phyloP scores from a whole-genome alignment of 92 coral and sea anemone species.

The Epizoanthus fatuus region DNA sequence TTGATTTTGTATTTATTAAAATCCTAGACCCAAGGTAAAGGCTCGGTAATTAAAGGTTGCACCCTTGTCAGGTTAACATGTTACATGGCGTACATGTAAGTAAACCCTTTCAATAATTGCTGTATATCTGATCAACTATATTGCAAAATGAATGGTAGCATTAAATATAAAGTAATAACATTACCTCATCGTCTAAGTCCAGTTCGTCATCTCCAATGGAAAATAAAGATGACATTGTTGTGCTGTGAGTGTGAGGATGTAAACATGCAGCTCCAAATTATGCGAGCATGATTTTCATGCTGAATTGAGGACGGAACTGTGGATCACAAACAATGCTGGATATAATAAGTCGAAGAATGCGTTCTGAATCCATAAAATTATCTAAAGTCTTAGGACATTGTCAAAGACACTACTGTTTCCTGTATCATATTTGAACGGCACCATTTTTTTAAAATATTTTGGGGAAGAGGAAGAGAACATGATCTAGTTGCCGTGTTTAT shows the following conservation, averaged over 20 bases:
- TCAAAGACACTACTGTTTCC: no score
- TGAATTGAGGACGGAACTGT: background rate
- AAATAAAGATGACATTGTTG: conserved; percentile 77
- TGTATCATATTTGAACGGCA: no score
- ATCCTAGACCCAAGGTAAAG: background rate
- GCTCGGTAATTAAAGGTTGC: no score
- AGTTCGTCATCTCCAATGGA: conserved; percentile 92
- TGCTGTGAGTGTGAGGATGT: background rate
- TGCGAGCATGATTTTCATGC: background rate
- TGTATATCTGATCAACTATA: background rate
- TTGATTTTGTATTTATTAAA: no score
- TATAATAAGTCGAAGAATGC: background rate
- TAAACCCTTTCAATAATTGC: background rate
- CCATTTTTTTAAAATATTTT: no score
- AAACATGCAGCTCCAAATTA: background rate
- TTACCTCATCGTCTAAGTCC: conserved; percentile 95
- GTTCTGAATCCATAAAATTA: background rate
- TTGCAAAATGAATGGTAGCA: background rate
- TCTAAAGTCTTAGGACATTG: background rate
- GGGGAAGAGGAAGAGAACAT: no score
- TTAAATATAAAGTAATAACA: background rate
- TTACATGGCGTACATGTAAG: no score
- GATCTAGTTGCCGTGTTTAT: no score
- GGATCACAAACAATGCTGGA: background rate
- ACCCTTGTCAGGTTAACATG: no score